These are phyloP conservation scores for Trachurus trachurus DNA, from an alignment of 2,797 vertebrate genomes.

Conservation along the genomic window DNA sequence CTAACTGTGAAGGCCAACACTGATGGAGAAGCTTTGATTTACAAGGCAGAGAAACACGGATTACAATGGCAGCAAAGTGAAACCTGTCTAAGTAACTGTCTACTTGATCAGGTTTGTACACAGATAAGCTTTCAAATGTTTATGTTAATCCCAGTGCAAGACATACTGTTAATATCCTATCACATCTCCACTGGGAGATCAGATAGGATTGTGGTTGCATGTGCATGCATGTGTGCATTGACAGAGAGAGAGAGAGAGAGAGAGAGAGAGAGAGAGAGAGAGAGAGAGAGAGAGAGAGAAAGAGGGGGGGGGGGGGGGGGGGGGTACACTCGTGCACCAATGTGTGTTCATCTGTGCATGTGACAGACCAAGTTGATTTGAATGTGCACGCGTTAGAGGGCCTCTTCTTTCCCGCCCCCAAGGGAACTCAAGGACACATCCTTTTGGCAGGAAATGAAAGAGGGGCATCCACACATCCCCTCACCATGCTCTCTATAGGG, in stretches of 20 bases:
- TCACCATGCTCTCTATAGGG: conserved; percentile 21
- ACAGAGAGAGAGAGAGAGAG: neutral
- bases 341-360: conserved; percentile 41
- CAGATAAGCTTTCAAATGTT: conserved; percentile 47
- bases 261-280: no score
- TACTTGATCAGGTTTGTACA: conserved; percentile 46
- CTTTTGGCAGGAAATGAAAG: conserved; percentile 76
- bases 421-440: conserved; percentile 77
- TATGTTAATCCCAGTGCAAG: conserved; percentile 47
- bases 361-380: conserved; percentile 43
- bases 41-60: conserved; percentile 2
- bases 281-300: neutral
- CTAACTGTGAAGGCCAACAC: conserved; percentile 2
- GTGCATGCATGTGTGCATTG: neutral
- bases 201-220: conserved; percentile 5
- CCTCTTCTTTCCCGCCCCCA: conserved; percentile 55
- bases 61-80: conserved; percentile 16
- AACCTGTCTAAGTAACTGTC: conserved; percentile 25
- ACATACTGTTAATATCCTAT: conserved; percentile 24
- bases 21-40: neutral
- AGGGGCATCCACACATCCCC: conserved; percentile 46
- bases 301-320: neutral
- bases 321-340: neutral
- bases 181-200: conserved; percentile 39
- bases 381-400: conserved; percentile 41